These are phyloP conservation scores for Platyrinchus mystaceus DNA, from an alignment of 2,797 vertebrate genomes.

Conservation along the genomic window DNA sequence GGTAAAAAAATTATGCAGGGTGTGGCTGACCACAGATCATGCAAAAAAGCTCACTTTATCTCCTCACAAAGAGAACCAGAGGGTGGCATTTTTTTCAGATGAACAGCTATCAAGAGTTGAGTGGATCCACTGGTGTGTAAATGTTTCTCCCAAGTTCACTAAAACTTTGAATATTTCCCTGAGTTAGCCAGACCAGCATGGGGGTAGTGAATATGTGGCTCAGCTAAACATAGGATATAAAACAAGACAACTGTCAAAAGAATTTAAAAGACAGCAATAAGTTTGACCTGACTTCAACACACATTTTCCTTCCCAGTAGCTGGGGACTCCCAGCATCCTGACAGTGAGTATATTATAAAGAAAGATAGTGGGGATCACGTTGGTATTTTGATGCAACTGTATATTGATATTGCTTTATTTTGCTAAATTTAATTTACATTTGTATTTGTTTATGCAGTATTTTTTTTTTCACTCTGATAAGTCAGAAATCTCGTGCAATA, in stretches of 20 bases:
- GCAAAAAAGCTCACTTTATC: not conserved
- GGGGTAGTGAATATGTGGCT: not conserved
- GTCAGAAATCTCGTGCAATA: not conserved
- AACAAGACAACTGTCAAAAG: not conserved
- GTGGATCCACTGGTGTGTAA: not conserved
- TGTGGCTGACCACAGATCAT: not conserved
- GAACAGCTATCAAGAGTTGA: not conserved
- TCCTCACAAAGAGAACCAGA: not conserved
- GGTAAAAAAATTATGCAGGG: too few relatives aligned
- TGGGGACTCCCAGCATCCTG: not conserved
- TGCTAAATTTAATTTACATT: not conserved
- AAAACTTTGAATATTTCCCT: not conserved
- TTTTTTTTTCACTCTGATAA: not conserved
- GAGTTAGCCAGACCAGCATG: not conserved
- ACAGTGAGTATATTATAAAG: not conserved
- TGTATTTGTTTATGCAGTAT: not conserved
- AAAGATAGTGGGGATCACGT: fast-evolving
- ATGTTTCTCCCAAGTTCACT: not conserved
- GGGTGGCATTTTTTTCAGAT: not conserved
- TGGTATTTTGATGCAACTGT: not conserved
- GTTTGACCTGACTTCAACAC: not conserved
- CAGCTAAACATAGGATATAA: not conserved
- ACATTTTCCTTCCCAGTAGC: not conserved
- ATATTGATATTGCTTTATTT: not conserved
- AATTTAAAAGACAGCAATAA: not conserved